Percentiles rank a stretch among this genome's conserved stretches.
Conservation (phyloP, 1,140 invertebrate genomes). For the Xylocopa sonorina region DNA sequence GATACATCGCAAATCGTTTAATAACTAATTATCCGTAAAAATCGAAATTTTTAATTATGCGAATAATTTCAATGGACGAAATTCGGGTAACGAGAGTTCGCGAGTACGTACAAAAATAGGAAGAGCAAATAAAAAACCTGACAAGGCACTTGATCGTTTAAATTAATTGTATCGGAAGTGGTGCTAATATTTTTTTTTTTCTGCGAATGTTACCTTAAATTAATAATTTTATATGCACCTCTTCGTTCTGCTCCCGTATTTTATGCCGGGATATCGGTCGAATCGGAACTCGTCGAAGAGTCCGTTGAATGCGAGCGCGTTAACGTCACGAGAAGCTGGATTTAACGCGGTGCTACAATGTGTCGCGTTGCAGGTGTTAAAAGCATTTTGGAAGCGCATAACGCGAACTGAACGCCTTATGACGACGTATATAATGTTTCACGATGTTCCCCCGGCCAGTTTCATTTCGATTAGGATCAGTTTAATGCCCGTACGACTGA, state of each 20-base stretch:
- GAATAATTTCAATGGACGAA: not conserved
- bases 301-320: not conserved
- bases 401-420: not conserved
- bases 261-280: too few species aligned
- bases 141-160: not conserved
- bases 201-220: slow-evolving; percentile 10
- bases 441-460: not conserved
- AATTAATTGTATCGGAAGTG: not conserved
- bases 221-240: slow-evolving; percentile 20
- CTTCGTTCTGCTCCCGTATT: too few species aligned
- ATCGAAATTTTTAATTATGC: not conserved
- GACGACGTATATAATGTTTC: not conserved
- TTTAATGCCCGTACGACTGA: not conserved
- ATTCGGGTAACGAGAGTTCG: not conserved
- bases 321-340: slow-evolving; percentile 1
- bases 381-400: slow-evolving; percentile 11
- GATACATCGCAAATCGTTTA: not conserved
- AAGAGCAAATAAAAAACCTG: not conserved
- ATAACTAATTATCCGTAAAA: not conserved
- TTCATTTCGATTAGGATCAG: not conserved
- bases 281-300: not conserved
- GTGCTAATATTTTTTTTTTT: slow-evolving; percentile 10
- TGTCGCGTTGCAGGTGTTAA: not conserved
- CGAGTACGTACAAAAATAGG: not conserved
- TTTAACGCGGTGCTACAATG: not conserved